These are phyloP conservation scores for Podotricha telesiphe DNA, from an alignment of 2,888 invertebrate genomes.

Conservation along the genomic window DNA sequence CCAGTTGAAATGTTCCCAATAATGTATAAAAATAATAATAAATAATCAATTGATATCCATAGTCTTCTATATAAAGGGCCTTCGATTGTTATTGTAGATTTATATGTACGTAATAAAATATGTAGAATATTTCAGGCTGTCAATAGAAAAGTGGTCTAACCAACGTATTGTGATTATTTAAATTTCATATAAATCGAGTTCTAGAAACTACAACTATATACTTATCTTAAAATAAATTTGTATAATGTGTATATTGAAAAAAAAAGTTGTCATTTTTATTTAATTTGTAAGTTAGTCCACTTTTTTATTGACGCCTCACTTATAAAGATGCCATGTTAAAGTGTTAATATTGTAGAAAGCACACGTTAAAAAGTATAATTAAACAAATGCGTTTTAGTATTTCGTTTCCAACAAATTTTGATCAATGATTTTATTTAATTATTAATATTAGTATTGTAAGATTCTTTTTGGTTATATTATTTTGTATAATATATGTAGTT, in stretches of 20 bases:
- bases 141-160: slow-evolving; percentile 1
- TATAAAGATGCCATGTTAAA: slow-evolving; percentile 71
- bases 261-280: no score
- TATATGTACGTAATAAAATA: slow-evolving; percentile 29
- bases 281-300: neutral
- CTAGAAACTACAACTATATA: slow-evolving; percentile 44
- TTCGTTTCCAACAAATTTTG: slow-evolving; percentile 60
- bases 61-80: slow-evolving; percentile 61
- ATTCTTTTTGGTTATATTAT: slow-evolving; percentile 42
- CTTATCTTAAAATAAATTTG: neutral
- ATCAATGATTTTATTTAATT: slow-evolving; percentile 41
- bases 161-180: neutral
- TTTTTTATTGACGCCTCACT: neutral
- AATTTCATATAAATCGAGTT: slow-evolving; percentile 24
- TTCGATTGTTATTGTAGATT: slow-evolving; percentile 62
- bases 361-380: slow-evolving; percentile 49
- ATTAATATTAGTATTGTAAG: slow-evolving; percentile 39
- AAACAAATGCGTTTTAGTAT: slow-evolving; percentile 81
- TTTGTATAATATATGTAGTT: slow-evolving; percentile 42
- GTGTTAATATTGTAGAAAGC: slow-evolving; percentile 55
- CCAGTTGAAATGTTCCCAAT: slow-evolving; percentile 34
- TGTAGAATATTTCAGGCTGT: slow-evolving; percentile 1
- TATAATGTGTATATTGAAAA: no score
- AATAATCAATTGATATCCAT: slow-evolving; percentile 36
- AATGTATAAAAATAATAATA: slow-evolving; percentile 3